Evolutionary conservation across 2,797 vertebrate genomes (phyloP).

Genomic region (Phoxinus dragarum): DNA sequence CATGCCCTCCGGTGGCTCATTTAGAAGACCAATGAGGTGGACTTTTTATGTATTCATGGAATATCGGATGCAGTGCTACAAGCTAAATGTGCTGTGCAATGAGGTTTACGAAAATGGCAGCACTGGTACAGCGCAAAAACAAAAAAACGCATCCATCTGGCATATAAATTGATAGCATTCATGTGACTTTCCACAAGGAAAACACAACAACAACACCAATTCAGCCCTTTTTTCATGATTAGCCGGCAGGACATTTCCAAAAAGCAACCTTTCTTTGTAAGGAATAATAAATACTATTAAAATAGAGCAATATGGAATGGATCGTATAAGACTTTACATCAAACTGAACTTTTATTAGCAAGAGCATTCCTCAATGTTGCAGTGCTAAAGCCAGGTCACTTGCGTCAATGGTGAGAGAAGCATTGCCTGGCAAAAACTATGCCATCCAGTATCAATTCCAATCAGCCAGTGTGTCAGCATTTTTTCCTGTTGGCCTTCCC

Average conservation of each 20-base stretch:
- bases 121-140: neutral
- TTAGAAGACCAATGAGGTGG: conserved; percentile 44
- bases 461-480: conserved; percentile 44
- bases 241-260: neutral
- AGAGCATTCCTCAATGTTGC: neutral
- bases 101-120: conserved; percentile 36
- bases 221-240: neutral
- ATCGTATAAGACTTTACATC: neutral
- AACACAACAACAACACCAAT: neutral
- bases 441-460: conserved; percentile 28
- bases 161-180: conserved; percentile 10
- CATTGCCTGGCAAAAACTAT: conserved; percentile 1
- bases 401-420: neutral
- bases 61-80: conserved; percentile 28
- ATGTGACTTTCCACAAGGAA: conserved; percentile 29
- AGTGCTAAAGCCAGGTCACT: neutral
- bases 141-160: conserved; percentile 1
- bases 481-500: conserved; percentile 42
- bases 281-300: neutral
- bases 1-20: conserved; percentile 50
- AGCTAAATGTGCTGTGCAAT: conserved; percentile 38
- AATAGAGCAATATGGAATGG: neutral
- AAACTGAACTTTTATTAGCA: neutral
- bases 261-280: neutral
- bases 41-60: conserved; percentile 51